phyloP scores from a whole-genome alignment of 2,113 vertebrate genomes.

The Xenopus borealis region DNA sequence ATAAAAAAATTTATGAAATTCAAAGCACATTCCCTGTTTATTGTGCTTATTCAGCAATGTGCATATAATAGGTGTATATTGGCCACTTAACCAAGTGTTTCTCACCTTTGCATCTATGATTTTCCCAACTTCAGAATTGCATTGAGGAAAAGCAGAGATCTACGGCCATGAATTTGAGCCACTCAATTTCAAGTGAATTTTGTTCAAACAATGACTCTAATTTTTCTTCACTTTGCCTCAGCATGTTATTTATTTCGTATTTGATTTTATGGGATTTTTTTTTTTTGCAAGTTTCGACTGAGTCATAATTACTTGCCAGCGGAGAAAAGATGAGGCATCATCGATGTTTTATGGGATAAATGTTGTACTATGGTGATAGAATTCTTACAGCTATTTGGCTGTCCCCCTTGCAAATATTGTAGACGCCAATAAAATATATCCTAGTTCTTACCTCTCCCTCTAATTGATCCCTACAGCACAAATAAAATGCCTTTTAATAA shows the following conservation, averaged over 20 bases:
- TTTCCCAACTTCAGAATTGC: too few species aligned
- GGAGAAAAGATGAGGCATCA: slow-evolving; percentile 24
- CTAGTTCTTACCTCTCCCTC: slow-evolving; percentile 9
- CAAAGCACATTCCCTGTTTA: too few species aligned
- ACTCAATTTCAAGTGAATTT: not conserved
- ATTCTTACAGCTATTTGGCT: slow-evolving; percentile 10
- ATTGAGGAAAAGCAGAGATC: too few species aligned
- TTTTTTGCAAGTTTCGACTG: slow-evolving; percentile 3
- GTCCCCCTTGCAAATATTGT: not conserved
- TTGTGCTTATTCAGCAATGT: too few species aligned
- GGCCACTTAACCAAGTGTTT: too few species aligned
- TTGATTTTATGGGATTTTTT: slow-evolving; percentile 21
- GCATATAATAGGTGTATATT: too few species aligned
- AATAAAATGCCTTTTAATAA: not conserved
- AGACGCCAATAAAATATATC: slow-evolving; percentile 23
- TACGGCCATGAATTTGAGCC: too few species aligned
- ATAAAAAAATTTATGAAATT: too few species aligned
- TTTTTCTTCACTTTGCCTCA: slow-evolving; percentile 1
- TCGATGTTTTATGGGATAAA: not conserved
- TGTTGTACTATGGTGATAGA: not conserved
- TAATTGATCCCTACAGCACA: not conserved
- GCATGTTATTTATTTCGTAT: slow-evolving; percentile 11
- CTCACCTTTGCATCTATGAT: not conserved
- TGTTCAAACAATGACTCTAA: not conserved
- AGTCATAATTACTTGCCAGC: slow-evolving; percentile 1